Base-by-base conservation (phyloP, 1,140 invertebrate genomes). In the Drosophila leontia region DNA sequence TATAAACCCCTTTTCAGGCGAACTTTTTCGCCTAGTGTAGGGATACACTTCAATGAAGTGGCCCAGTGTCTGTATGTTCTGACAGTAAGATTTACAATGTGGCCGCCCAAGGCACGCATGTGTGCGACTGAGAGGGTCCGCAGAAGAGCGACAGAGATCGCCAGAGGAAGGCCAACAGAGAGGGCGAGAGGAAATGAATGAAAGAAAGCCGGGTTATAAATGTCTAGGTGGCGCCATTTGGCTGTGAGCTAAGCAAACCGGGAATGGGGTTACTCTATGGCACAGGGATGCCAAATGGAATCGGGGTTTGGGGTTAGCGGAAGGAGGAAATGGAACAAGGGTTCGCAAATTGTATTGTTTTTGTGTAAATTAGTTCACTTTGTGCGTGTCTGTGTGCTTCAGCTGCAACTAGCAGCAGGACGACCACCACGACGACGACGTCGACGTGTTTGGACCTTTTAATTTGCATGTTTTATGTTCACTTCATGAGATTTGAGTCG, bases 401-500 rank as follows among this genome's bases (percentile, higher is more conserved):
- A 23, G 58, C 39, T 67, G 60, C 70, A 71, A 68, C 69, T 78
- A 75, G 47, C 44, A 44, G 23, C 23, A 48, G 42, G 50, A 51
- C 45, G 12, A 23, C 44, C 35, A n/a, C n/a, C n/a, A 17, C 47
- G 59, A 17, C 47, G 59, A 39, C 45, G 57, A 63, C 65, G 84
- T 75, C 84, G 76, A 88, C 75, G 81, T 90, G 85, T 90, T 90
- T 78, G 85, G 81, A 81, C 78, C 85, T 90, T 90, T 90, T 90
- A 90, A 90, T 90, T 90, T 90, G 81, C 85, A 90, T 90, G 85
- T 90, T 90, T 90, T 90, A 90, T 90, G 85, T 76, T 90, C 85
- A 85, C 85, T 90, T 90, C 82, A 85, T 85, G 86, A 90, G 84
- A 87, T 90, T 90, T 90, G 78, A 90, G 85, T 77, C 55, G 74